phyloP scores from a whole-genome alignment of 1,140 invertebrate species.

The Danaus plexippus region DNA sequence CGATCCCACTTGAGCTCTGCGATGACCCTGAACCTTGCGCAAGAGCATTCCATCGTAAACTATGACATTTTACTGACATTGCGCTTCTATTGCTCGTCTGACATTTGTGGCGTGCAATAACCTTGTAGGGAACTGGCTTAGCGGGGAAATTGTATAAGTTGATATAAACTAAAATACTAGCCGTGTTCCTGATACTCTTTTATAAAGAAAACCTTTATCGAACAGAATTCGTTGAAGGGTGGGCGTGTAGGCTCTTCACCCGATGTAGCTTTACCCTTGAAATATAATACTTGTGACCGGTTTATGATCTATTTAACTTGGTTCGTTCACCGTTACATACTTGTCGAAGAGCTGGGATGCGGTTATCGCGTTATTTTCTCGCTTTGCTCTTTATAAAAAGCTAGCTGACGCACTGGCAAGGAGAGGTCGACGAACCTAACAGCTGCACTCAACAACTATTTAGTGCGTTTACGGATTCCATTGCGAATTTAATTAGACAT shows the following conservation, averaged over 20 bases:
- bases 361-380: slow-evolving; percentile 65
- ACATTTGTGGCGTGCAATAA: slow-evolving; percentile 42
- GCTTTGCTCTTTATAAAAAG: slow-evolving; percentile 62
- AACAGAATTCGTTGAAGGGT: slow-evolving; percentile 10
- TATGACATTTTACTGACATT: slow-evolving; percentile 61
- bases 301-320: slow-evolving; percentile 48
- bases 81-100: slow-evolving; percentile 44
- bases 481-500: neutral
- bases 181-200: slow-evolving; percentile 3
- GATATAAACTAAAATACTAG: slow-evolving; percentile 12
- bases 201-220: slow-evolving; percentile 4
- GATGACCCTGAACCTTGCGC: slow-evolving; percentile 48
- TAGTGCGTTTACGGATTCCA: slow-evolving; percentile 15
- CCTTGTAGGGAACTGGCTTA: slow-evolving; percentile 36
- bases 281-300: slow-evolving; percentile 37
- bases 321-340: slow-evolving; percentile 53
- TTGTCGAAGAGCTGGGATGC: slow-evolving; percentile 43
- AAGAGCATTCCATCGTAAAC: slow-evolving; percentile 51
- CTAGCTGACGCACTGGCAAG: slow-evolving; percentile 54
- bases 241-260: slow-evolving; percentile 30
- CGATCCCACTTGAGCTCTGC: too few species aligned
- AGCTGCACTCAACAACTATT: slow-evolving; percentile 26
- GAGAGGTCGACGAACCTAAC: slow-evolving; percentile 47
- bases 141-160: slow-evolving; percentile 30
- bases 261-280: slow-evolving; percentile 39